These are phyloP conservation scores for Bactericera cockerelli DNA, from an alignment of 1,140 invertebrate species.

Conservation along the genomic window DNA sequence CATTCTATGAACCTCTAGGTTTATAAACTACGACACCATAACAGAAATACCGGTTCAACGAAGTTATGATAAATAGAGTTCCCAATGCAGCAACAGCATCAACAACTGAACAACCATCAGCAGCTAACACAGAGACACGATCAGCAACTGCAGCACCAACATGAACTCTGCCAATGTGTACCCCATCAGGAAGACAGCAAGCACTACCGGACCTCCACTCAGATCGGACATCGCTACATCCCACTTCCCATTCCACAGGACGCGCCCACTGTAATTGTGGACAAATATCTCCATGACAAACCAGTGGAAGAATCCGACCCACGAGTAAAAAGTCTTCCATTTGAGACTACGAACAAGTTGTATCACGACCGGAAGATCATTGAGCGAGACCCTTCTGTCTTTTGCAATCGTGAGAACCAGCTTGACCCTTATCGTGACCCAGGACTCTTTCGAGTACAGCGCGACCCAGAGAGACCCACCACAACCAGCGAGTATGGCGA, in stretches of 20 bases:
- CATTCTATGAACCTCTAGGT: too few species aligned
- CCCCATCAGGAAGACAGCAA: too few species aligned
- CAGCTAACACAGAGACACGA: not conserved
- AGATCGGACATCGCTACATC: not conserved
- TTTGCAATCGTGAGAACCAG: not conserved
- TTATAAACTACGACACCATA: too few species aligned
- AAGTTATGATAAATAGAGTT: too few species aligned
- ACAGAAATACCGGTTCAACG: too few species aligned
- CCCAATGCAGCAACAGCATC: not conserved
- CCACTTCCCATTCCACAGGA: not conserved
- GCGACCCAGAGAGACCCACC: not conserved
- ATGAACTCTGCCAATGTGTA: too few species aligned
- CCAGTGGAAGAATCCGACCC: not conserved
- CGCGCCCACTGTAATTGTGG: not conserved
- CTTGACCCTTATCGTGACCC: not conserved
- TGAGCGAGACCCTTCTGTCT: not conserved
- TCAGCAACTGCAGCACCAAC: slow-evolving; percentile 3
- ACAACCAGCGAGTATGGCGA: not conserved
- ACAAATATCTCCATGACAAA: not conserved
- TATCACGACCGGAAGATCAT: not conserved
- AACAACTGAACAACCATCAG: not conserved
- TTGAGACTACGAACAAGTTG: not conserved
- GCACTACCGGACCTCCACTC: not conserved
- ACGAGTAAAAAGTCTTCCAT: not conserved
- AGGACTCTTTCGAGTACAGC: not conserved